Base-by-base conservation (phyloP, 2,113 vertebrate genomes). In the Pholis gunnellus region DNA sequence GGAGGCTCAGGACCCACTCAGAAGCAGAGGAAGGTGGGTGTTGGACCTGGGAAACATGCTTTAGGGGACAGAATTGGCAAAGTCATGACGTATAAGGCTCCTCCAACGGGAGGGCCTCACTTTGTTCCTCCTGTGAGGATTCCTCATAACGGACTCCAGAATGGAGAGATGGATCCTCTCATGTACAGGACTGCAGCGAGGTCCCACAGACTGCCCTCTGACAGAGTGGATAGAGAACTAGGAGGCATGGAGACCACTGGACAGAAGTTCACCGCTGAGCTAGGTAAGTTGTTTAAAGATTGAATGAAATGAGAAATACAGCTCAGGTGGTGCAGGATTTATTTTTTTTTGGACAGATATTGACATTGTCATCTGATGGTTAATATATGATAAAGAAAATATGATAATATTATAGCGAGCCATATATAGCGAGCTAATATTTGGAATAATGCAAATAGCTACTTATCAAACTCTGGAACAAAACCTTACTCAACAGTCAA, bases 61-160 rank as follows among this genome's bases (percentile, higher is more conserved):
- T 86, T 94, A 0, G 95, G 91, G 1, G 97, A 98, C 88, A 94
- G 96, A 88, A 95, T 96, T 20, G 91, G 95, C 88, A 98, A 97
- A 95, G 95, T 96, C 3, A 95, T 97, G 79, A 95, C 96, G 7
- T 97, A 97, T 89, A 97, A 97, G 95, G 95, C 95, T 92, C 96
- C 96, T 92, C 94, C 96, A 3, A 94, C 95, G 38, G 96, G 96
- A 6, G 97, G 94, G n/a, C 91, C 97, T 83, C 96, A 97, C 82
- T 97, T 97, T 78, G 95, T 96, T 91, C 95, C 97, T 9, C 95
- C 97, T 4, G 81, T 96, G 89, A 97, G 96, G 87, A 96, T 96
- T 92, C 87, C 96, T 13, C 95, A 96, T 15, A 97, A 96, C 3
- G 96, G 96, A 81, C 73, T 98, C 54, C 96, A 97, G 82, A 99